Percentiles rank a stretch among this genome's conserved stretches.
These are phyloP conservation scores for Teleopsis dalmanni DNA, from an alignment of 1,140 invertebrate species.

Conservation along the genomic window DNA sequence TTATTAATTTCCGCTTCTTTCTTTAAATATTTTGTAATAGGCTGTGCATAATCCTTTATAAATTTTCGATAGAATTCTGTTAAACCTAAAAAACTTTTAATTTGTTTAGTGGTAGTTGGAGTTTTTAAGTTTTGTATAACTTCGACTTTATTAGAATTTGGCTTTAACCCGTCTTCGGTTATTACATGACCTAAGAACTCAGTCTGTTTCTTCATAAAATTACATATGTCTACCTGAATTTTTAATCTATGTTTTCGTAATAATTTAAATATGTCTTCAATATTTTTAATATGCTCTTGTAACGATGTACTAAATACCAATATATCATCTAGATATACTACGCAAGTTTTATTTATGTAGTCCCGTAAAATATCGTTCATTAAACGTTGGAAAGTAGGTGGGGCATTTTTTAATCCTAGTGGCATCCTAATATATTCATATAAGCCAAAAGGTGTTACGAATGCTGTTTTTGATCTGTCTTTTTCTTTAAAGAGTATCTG, in stretches of 20 bases:
- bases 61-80: conserved; percentile 2
- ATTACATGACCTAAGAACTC: conserved; percentile 1
- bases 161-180: neutral
- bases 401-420: conserved; percentile 17
- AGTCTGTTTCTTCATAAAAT: conserved; percentile 38
- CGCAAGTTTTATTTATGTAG: conserved; percentile 10
- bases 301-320: conserved; percentile 16
- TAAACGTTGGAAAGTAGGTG: conserved; percentile 14
- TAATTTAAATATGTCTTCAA: neutral
- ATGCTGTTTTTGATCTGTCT: conserved; percentile 20
- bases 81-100: neutral
- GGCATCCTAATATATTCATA: conserved; percentile 12
- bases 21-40: conserved; percentile 4
- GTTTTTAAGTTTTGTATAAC: neutral
- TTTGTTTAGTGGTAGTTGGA: neutral
- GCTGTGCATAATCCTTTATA: neutral
- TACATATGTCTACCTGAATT: conserved; percentile 46
- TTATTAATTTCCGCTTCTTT: conserved; percentile 2
- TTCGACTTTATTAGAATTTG: conserved; percentile 1
- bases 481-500: conserved; percentile 15
- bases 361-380: too few species aligned
- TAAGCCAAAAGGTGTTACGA: conserved; percentile 14
- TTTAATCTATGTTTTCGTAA: conserved; percentile 25
- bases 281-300: conserved; percentile 11
- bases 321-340: conserved; percentile 19